Evolutionary conservation across 2,797 vertebrate genomes (phyloP).

Genomic region (Cossypha heuglini): DNA sequence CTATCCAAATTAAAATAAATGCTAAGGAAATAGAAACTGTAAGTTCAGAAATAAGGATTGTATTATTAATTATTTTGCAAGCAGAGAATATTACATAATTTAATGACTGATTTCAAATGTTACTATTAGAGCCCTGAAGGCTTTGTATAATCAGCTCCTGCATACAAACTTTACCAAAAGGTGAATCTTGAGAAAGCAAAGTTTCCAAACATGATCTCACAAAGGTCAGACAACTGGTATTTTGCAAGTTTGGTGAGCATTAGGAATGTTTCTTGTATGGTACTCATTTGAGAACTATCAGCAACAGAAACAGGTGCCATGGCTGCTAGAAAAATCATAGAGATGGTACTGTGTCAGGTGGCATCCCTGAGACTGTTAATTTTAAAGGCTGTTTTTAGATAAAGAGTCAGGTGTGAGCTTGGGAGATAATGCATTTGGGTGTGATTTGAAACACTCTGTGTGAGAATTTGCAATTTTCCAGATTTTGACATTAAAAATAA

Average conservation of each 20-base stretch:
- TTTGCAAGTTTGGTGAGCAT: background rate
- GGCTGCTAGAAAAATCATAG: background rate
- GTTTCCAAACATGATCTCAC: background rate
- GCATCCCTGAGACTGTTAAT: background rate
- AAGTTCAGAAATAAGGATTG: background rate
- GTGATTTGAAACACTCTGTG: background rate
- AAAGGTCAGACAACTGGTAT: background rate
- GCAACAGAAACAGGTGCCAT: background rate
- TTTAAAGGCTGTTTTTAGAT: background rate
- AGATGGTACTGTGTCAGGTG: background rate
- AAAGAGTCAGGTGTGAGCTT: background rate
- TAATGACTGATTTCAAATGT: background rate
- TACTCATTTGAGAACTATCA: background rate
- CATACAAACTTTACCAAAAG: background rate
- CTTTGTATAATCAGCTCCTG: background rate
- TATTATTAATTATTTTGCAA: constrained; percentile 23
- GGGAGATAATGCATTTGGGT: background rate
- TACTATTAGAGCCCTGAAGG: background rate
- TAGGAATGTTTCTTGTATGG: background rate
- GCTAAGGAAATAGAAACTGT: background rate
- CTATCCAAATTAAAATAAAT: background rate
- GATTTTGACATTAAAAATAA: background rate
- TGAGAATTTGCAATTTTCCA: background rate
- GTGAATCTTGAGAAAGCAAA: background rate
- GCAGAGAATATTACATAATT: background rate